Base-by-base conservation (phyloP, 2,113 vertebrate species). In the Pungitius pungitius region DNA sequence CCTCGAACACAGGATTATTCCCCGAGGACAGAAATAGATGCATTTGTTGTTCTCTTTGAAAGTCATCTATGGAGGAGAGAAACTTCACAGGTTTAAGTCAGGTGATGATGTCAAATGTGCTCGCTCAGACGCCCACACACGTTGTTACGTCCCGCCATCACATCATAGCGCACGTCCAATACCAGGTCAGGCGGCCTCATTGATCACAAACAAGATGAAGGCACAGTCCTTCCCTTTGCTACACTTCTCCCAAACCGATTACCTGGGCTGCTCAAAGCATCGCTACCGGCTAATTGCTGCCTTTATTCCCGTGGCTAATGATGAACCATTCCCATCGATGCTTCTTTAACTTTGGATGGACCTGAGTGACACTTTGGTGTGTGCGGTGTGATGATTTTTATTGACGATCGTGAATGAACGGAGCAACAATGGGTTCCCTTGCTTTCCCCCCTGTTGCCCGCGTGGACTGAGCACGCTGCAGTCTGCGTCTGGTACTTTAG, bases 191-290 rank as follows among this genome's bases (percentile, higher is more conserved):
- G 71, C 57, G 51, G 37, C 61, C 24, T 63, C 80, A 89, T 86
- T 84, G 83, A 88, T 84, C 61, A 60, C 75, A 43, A 73, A 54
- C 78, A 69, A 84, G 78, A 85, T 86, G 59, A 89, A 85, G 72
- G 64, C 22, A 71, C 64, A 55, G 51, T 75, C 72, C 60, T 75
- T 71, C 57, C 64, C 71, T 58, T 62, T 61, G 65, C 58, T 26
- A 26, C 47, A 58, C 35, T 64, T 75, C 33, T 30, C 30, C 30
- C 74, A 88, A 85, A 85, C 85, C 67, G 1, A n/a, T 76, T 87
- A 87, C 87, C 90, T 87, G 81, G 51, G 51, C 71, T 82, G 66
- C 69, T 87, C 75, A 88, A 85, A 91, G 87, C 75, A 12, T 37
- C 71, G 62, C 64, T 47, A 33, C 33, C 61, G 37, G 63, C 78